These are phyloP conservation scores for Temnothorax longispinosus DNA, from an alignment of 1,140 invertebrate species.

Conservation along the genomic window DNA sequence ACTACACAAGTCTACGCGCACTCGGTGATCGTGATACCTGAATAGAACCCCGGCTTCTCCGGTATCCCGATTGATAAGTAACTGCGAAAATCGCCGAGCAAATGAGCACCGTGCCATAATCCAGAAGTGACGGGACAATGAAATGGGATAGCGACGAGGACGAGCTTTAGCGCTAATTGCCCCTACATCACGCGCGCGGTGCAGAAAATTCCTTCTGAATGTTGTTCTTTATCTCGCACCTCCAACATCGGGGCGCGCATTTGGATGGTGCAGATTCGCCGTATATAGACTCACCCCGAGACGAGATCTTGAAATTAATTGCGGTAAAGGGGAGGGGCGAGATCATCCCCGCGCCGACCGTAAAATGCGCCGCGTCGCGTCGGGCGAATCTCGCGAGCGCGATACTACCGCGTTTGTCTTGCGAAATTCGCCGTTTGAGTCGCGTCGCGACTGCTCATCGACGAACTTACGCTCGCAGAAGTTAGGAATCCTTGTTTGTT, in stretches of 20 bases:
- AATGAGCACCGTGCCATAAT: conserved; percentile 65
- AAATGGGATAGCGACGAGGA: conserved; percentile 51
- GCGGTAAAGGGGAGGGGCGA: neutral
- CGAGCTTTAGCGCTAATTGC: conserved; percentile 70
- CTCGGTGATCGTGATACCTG: too few relatives aligned
- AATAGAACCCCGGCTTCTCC: too few relatives aligned
- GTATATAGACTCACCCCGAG: neutral
- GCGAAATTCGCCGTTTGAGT: conserved; percentile 11
- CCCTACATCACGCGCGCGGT: conserved; percentile 36
- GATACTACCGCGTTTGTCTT: conserved; percentile 30
- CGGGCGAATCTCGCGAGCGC: neutral
- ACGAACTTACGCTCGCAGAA: conserved; percentile 23
- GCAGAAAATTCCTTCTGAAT: conserved; percentile 52
- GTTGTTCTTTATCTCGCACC: conserved; percentile 57
- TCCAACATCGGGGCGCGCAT: conserved; percentile 8
- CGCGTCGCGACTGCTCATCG: conserved; percentile 31
- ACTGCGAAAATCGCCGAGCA: conserved; percentile 32
- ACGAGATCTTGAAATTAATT: conserved; percentile 31
- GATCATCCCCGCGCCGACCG: neutral
- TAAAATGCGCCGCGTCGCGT: conserved; percentile 6
- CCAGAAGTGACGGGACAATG: conserved; percentile 72
- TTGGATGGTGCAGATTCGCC: neutral
- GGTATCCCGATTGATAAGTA: neutral
- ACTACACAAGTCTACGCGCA: too few relatives aligned
- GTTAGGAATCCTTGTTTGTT: conserved; percentile 37